Evolutionary conservation across 2,113 vertebrate species (phyloP).

Genomic region (Macaca mulatta): DNA sequence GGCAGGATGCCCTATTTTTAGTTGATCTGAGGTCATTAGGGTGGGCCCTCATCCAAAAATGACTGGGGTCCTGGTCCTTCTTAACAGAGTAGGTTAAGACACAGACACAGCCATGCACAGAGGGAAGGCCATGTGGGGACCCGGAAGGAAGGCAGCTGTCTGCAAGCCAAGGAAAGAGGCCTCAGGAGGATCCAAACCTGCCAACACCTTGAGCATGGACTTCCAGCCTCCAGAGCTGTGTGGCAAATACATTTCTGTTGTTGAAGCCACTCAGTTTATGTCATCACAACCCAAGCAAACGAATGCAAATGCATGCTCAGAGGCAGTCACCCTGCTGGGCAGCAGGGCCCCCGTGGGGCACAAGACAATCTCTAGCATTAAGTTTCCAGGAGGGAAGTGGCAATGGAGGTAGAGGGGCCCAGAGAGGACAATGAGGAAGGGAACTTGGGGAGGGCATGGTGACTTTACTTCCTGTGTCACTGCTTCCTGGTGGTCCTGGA

Average conservation of each 20-base stretch:
- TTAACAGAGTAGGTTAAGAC: not conserved
- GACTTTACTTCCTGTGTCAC: too few species aligned
- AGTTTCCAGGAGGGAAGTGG: rapidly evolving
- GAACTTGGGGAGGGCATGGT: rapidly evolving
- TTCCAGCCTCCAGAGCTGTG: not conserved
- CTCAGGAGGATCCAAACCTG: not conserved
- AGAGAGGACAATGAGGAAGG: rapidly evolving
- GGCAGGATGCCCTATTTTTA: not conserved
- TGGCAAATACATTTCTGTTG: rapidly evolving
- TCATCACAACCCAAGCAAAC: rapidly evolving
- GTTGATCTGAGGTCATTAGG: not conserved
- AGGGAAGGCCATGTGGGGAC: rapidly evolving
- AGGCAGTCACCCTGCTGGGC: not conserved
- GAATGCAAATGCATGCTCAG: rapidly evolving
- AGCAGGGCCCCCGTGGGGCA: not conserved
- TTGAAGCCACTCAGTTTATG: rapidly evolving
- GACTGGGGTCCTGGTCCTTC: not conserved
- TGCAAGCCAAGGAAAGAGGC: not conserved
- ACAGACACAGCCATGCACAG: too few species aligned
- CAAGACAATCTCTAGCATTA: too few species aligned
- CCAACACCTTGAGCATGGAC: not conserved
- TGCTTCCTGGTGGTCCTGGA: too few species aligned
- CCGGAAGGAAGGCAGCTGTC: not conserved
- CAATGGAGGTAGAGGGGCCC: not conserved
- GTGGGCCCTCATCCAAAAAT: not conserved